Evolutionary conservation across 2,113 vertebrate species (phyloP), one percentile per base, ranked within the genome.

Genomic region (Gambusia affinis): DNA sequence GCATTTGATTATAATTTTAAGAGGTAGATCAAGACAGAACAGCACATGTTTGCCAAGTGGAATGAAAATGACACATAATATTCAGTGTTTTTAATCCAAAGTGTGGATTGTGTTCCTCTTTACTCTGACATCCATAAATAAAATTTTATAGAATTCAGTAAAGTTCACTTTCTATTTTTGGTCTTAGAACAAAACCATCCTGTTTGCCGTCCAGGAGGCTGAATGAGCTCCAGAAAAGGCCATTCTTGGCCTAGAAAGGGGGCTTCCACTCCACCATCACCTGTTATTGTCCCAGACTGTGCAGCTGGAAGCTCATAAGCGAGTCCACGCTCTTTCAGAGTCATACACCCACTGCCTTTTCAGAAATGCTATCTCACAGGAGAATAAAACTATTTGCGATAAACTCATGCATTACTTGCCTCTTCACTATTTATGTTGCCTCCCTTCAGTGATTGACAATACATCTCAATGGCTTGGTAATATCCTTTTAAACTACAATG

Each of bases 391-490:
- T 19, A 42, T 33, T 66, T n/a, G 42, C 64, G 44, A 61, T 67
- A 19, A 64, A 65, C 24, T 54, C 33, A 60, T 62, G 60, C n/a
- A 60, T 69, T 67, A 44, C 14, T 60, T 74, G 12, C 65, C 19
- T 57, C 62, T 64, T 51, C 22, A 30, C 73, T 71, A 63, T 73
- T 82, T 66, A 8, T 65, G 72, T 64, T 27, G 31, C 39, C 28
- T 74, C 61, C 63, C 60, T 70, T 51, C 65, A 42, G 31, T 70
- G 63, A 79, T 64, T 81, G 57, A 75, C 60, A 39, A 60, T 30
- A 12, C 27, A 44, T 77, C 42, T 28, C 66, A 44, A 66, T 63
- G 28, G 29, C 76, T 75, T 42, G 35, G 76, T 35, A 44, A 33
- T 61, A 60, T 60, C 67, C 27, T 75, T 69, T 57, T 30, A 60